Conservation (phyloP, 2,888 invertebrate species). For the Tipula lateralis region DNA sequence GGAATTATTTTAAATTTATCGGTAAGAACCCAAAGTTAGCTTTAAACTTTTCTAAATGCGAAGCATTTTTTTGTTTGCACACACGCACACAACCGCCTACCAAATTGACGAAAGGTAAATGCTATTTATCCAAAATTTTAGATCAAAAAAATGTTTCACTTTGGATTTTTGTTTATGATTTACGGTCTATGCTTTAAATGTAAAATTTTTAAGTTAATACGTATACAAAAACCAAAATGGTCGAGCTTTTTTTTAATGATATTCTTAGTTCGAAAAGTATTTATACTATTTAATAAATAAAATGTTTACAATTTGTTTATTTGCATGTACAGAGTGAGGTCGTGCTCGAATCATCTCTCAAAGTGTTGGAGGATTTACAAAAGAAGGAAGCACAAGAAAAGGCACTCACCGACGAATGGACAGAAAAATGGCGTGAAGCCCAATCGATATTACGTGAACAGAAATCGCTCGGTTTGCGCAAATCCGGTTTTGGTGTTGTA, state of each 20-base stretch:
- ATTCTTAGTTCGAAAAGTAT: neutral
- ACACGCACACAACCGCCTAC: neutral
- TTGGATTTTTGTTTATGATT: neutral
- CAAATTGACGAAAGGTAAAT: neutral
- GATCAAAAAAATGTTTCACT: constrained; percentile 24
- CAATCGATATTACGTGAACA: constrained; percentile 85
- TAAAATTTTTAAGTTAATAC: neutral
- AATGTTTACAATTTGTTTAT: neutral
- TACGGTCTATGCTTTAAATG: neutral
- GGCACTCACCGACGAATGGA: constrained; percentile 86
- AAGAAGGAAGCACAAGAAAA: constrained; percentile 88
- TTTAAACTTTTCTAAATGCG: neutral
- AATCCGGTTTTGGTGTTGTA: constrained; percentile 83
- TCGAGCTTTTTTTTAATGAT: neutral
- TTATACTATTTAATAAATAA: neutral
- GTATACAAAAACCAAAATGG: neutral
- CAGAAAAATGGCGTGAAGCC: constrained; percentile 88
- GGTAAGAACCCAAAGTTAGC: constrained; percentile 25
- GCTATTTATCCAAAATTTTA: neutral
- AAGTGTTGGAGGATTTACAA: constrained; percentile 75
- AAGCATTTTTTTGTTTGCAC: constrained; percentile 20
- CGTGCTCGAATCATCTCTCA: constrained; percentile 55
- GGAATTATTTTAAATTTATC: neutral
- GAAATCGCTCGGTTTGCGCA: constrained; percentile 76
- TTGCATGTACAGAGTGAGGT: constrained; percentile 48